Conservation (phyloP, 2,888 invertebrate species). For the Stenchaetothrips biformis region DNA sequence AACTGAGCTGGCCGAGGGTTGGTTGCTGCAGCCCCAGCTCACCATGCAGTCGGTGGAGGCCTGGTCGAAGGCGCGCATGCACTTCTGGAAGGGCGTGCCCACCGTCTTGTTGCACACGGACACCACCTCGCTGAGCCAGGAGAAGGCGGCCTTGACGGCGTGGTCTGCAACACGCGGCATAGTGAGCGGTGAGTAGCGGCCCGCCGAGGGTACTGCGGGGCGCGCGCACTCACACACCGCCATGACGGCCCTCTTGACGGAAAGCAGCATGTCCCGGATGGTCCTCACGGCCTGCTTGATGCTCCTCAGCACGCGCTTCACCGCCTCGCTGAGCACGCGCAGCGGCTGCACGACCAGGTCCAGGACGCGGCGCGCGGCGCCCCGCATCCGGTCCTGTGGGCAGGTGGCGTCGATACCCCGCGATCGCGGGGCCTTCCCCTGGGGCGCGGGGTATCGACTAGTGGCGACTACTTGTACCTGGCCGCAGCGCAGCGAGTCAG, state of each 20-base stretch:
- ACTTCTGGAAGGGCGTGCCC: conserved; percentile 70
- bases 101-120: conserved; percentile 68
- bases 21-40: neutral
- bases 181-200: no score
- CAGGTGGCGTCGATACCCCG: neutral
- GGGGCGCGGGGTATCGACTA: neutral
- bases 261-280: conserved; percentile 56
- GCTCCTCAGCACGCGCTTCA: conserved; percentile 57
- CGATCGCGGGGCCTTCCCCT: neutral
- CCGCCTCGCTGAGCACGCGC: conserved; percentile 59
- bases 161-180: conserved; percentile 54
- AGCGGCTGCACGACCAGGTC: conserved; percentile 64
- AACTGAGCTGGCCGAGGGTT: neutral
- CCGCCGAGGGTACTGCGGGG: neutral
- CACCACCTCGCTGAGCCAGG: conserved; percentile 65
- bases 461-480: conserved; percentile 52
- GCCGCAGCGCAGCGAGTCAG: conserved; percentile 69
- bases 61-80: conserved; percentile 57
- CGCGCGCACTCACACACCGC: conserved; percentile 55
- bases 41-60: conserved; percentile 58
- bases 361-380: conserved; percentile 58
- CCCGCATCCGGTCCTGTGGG: conserved; percentile 62
- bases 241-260: conserved; percentile 57
- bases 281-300: conserved; percentile 56
- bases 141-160: conserved; percentile 62